Evolutionary conservation across 30 jellyfish, hydroid and myxozoan genomes (phyloP).

Genomic region (Mastigias papua): DNA sequence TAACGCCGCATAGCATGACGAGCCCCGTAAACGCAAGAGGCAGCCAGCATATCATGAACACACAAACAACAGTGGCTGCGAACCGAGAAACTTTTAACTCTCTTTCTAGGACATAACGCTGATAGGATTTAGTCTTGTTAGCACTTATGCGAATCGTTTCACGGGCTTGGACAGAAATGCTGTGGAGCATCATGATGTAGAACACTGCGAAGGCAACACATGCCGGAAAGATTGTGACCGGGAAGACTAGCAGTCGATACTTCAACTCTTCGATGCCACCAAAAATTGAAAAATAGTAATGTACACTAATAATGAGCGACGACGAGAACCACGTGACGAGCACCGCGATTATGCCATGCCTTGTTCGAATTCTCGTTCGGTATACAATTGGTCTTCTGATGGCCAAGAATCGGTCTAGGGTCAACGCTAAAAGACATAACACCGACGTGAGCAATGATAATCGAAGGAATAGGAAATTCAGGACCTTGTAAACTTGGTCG

Average conservation of each 20-base stretch:
- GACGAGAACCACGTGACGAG: constrained; percentile 46
- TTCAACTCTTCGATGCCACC: neutral
- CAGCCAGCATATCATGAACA: constrained; percentile 71
- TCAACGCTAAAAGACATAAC: constrained; percentile 54
- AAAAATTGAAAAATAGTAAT: constrained; percentile 1
- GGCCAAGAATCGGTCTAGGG: constrained; percentile 60
- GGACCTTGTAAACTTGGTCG: neutral
- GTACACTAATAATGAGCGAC: neutral
- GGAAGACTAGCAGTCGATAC: constrained; percentile 29
- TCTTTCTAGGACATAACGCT: constrained; percentile 24
- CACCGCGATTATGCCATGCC: constrained; percentile 19
- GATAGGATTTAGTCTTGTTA: neutral
- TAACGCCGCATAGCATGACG: constrained; percentile 1
- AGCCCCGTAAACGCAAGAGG: constrained; percentile 60
- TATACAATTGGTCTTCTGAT: constrained; percentile 37
- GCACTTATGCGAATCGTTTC: constrained; percentile 15
- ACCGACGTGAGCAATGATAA: constrained; percentile 69
- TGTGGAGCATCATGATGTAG: neutral
- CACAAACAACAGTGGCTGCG: constrained; percentile 55
- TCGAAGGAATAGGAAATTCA: constrained; percentile 48
- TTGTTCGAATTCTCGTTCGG: constrained; percentile 7
- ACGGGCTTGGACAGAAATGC: neutral
- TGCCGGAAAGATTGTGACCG: constrained; percentile 28
- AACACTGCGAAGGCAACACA: neutral
- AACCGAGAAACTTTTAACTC: constrained; percentile 58